These are phyloP conservation scores for Neuroscelio doddi DNA, from an alignment of 2,888 invertebrate species.

Conservation along the genomic window DNA sequence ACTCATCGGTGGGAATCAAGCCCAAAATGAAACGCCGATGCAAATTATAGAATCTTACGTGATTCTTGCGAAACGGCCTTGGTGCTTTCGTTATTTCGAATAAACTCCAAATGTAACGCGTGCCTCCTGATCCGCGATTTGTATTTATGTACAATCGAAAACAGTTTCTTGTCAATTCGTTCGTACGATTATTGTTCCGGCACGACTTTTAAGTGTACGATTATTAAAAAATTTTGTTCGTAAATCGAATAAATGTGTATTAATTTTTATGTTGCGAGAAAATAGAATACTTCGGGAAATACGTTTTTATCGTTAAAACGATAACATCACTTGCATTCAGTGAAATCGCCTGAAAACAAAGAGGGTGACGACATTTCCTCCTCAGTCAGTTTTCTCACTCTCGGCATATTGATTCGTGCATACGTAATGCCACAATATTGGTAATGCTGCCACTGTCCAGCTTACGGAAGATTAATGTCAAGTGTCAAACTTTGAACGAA, in stretches of 20 bases:
- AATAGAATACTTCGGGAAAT: no score
- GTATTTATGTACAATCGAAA: no score
- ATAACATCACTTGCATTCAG: conserved; percentile 65
- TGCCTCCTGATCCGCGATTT: no score
- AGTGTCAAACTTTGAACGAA: conserved; percentile 56
- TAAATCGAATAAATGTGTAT: no score
- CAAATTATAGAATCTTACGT: no score
- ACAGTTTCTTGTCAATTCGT: background rate
- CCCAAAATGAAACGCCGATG: conserved; percentile 51
- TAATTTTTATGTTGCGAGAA: no score
- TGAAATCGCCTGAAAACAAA: conserved; percentile 68
- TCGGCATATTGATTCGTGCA: conserved; percentile 47
- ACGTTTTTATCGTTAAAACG: no score
- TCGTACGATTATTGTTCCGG: no score
- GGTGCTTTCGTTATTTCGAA: background rate
- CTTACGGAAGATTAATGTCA: conserved; percentile 68
- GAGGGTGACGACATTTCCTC: conserved; percentile 65
- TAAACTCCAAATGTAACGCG: no score
- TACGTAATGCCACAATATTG: conserved; percentile 61
- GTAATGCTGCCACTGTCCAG: conserved; percentile 60
- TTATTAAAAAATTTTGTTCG: no score
- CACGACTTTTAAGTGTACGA: no score
- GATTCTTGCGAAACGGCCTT: no score
- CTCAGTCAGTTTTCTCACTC: conserved; percentile 31
- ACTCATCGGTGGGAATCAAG: conserved; percentile 58